A percentile compares a stretch with the other conserved stretches of the same genome.
These are phyloP conservation scores for Eclectus roratus DNA, from an alignment of 2,113 vertebrate species.

Conservation along the genomic window DNA sequence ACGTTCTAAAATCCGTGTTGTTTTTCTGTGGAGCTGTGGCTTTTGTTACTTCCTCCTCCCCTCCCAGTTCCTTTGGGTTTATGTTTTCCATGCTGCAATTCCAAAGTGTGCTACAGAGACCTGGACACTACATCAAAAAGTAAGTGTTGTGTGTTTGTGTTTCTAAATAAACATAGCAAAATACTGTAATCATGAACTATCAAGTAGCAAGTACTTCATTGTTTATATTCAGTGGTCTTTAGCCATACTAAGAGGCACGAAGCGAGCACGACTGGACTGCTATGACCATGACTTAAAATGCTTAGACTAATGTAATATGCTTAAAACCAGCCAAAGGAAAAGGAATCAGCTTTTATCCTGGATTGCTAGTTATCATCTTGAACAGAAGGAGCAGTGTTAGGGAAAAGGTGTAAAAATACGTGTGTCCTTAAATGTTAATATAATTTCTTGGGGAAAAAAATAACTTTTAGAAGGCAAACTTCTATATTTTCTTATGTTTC, in stretches of 20 bases:
- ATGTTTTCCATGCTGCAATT: conserved; percentile 17
- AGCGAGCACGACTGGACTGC: neutral
- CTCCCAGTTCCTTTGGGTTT: neutral
- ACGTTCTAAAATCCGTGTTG: neutral
- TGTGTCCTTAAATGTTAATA: neutral
- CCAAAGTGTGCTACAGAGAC: conserved; percentile 43
- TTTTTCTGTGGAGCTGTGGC: neutral
- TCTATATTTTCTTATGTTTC: neutral
- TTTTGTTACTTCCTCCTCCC: neutral
- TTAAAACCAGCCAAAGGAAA: conserved; percentile 19
- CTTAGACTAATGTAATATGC: neutral
- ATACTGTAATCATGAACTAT: neutral
- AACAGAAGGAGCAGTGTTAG: neutral
- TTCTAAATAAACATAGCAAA: neutral
- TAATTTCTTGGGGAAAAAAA: neutral
- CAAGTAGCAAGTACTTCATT: neutral
- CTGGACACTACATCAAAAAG: conserved; percentile 6
- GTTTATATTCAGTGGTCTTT: neutral
- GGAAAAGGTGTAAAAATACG: neutral
- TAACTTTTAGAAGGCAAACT: neutral
- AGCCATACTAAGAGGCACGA: neutral
- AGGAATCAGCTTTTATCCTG: neutral
- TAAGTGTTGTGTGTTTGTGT: conserved; percentile 43
- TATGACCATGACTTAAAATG: neutral
- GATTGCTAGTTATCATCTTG: neutral